Conservation (phyloP, 2,113 vertebrate species). For the Hystrix brachyura region DNA sequence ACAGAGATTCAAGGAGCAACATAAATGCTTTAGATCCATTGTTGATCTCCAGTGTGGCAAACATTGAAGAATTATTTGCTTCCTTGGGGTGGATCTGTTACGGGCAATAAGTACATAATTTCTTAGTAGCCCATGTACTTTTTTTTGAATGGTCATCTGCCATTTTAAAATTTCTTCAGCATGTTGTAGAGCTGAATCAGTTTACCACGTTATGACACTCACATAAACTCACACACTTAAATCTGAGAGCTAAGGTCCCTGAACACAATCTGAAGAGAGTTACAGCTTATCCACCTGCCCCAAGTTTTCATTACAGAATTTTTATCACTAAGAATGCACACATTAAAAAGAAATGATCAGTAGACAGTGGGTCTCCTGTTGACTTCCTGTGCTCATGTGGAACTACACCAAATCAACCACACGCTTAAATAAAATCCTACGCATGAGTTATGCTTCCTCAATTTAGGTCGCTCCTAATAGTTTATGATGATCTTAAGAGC, state of each 20-base stretch:
- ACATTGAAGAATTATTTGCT: not conserved
- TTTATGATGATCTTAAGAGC: slow-evolving; percentile 73
- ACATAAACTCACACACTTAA: not conserved
- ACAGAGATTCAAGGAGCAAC: not conserved
- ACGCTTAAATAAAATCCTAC: slow-evolving; percentile 29
- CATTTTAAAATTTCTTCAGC: slow-evolving; percentile 20
- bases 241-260: not conserved
- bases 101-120: not conserved
- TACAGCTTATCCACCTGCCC: not conserved
- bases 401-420: not conserved
- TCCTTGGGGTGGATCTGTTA: not conserved
- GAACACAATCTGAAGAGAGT: not conserved
- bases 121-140: not conserved
- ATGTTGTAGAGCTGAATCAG: not conserved
- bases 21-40: not conserved
- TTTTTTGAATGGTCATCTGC: not conserved
- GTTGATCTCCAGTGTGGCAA: not conserved
- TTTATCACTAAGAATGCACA: not conserved
- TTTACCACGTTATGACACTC: not conserved
- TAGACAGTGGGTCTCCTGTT: not conserved
- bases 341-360: not conserved
- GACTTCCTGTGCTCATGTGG: not conserved
- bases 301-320: not conserved
- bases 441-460: slow-evolving; percentile 36
- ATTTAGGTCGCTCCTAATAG: slow-evolving; percentile 69